Percentiles rank a stretch among this genome's conserved stretches.
These are phyloP conservation scores for Isichthys henryi DNA, from an alignment of 2,113 vertebrate genomes.

Conservation along the genomic window DNA sequence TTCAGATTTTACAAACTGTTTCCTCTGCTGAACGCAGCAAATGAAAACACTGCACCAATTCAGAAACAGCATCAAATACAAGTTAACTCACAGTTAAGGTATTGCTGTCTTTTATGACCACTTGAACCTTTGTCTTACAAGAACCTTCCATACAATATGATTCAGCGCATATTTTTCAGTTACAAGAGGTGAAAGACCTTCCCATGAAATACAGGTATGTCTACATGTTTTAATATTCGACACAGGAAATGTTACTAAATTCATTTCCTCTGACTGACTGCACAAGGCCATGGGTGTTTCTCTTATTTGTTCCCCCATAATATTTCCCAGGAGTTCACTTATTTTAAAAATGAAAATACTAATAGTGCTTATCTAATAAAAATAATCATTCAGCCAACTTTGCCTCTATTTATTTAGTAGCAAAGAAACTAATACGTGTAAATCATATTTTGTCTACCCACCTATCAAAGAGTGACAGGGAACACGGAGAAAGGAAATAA, in stretches of 20 bases:
- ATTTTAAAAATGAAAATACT: conserved; percentile 7
- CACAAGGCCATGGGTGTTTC: not conserved
- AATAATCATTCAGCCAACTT: not conserved
- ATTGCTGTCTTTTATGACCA: not conserved
- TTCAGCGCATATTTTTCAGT: not conserved
- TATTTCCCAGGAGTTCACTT: not conserved
- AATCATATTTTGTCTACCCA: conserved; percentile 6
- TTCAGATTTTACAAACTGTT: not conserved
- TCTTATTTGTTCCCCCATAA: not conserved
- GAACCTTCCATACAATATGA: not conserved
- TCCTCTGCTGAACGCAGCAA: not conserved
- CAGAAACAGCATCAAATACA: not conserved
- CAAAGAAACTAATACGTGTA: not conserved
- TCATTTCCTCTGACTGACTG: not conserved
- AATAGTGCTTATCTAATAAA: not conserved
- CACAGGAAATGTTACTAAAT: not conserved
- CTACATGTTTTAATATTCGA: not conserved
- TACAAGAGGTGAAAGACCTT: not conserved
- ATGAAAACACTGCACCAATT: not conserved
- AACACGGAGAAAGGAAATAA: not conserved
- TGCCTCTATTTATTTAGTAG: not conserved
- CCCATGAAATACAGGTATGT: not conserved
- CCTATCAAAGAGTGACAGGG: not conserved
- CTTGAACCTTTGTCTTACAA: not conserved
- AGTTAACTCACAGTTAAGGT: not conserved